Evolutionary conservation across 1,140 invertebrate species (phyloP), one percentile per base, ranked within the genome.

Genomic region (Ostrea denselamellosa): DNA sequence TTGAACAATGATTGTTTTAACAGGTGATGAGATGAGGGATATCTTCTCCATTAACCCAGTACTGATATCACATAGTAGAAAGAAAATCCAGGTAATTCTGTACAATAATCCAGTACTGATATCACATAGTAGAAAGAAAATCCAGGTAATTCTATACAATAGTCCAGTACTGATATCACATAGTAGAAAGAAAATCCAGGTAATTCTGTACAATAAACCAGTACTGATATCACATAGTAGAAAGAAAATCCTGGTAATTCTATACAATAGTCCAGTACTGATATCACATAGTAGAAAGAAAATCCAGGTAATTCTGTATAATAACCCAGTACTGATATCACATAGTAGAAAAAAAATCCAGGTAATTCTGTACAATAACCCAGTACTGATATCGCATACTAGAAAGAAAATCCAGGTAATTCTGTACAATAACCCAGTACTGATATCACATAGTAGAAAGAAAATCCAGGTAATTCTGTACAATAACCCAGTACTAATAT

Each of bases 321-420:
- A 95, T 93, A 95, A 96, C 90, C 97, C 98, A 0, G 96, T 96
- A 92, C 90, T 99, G 44, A 96, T 98, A 22, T 97, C 97, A 34
- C 94, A 94, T 92, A 85, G 90, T 22, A 94, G 89, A 86, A 89
- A 82, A 34, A 89, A 53, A 90, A 90, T 71, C 25, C 65, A 71
- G 65, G 65, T 71, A 71, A 71, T n/a, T n/a, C n/a, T n/a, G n/a
- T n/a, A n/a, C n/a, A n/a, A n/a, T n/a, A n/a, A n/a, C n/a, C n/a
- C n/a, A n/a, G n/a, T n/a, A n/a, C n/a, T 99, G 44, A 96, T 98
- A 22, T 97, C 97, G 34, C 94, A 94, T 92, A 85, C 90, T 22
- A 94, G 89, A 86, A 89, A 82, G 34, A 89, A 53, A 90, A 90
- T 71, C 25, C 65, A 71, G 65, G 65, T 71, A 71, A 71, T n/a